Evolutionary conservation across 2,797 vertebrate species (phyloP), one percentile per base, ranked within the genome.

Genomic region (Mus caroli): DNA sequence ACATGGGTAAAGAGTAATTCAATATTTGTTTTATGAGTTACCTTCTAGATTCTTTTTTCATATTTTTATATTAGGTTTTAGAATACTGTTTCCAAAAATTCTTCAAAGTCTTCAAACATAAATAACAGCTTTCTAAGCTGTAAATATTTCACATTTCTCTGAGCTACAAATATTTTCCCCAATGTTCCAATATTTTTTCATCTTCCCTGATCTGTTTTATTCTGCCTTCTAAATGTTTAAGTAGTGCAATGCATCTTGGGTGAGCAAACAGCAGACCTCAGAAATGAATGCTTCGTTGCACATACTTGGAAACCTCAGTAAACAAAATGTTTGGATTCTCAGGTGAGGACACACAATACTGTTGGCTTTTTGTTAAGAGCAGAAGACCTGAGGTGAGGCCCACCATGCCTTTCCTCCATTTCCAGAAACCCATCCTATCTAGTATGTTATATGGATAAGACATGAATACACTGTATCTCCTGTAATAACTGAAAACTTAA

Each of bases 191-290:
- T 71, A 76, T 40, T 22, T 11, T 80, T 88, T 88, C 50, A 69
- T 67, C 46, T 89, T 76, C 40, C 4, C 19, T 50, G 22, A 1
- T 7, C 0, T 78, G 1, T 46, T 94, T 93, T 90, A 20, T 31
- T 88, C 7, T 90, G 20, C 40, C 76, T 90, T 90, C 85, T 34
- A 77, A 71, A 52, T 84, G 50, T 75, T n/a, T 90, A 54, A 62
- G 54, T 6, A 26, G 10, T 22, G 2, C 69, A 31, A 15, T 34
- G 26, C 12, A 73, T 73, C 24, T 58, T 85, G 28, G 31, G 22
- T n/a, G 26, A 34, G 13, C 54, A 94, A 62, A 9, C 64, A 91
- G n/a, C 58, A 26, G 26, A 64, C 3, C 50, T 11, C 46, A 88
- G 50, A 14, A 83, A 83, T 58, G 15, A 91, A 69, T 64, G 43